A percentile compares a stretch with the other conserved stretches of the same genome.
phyloP scores from a whole-genome alignment of 2,797 vertebrate genomes.

The Pseudochromis fuscus region DNA sequence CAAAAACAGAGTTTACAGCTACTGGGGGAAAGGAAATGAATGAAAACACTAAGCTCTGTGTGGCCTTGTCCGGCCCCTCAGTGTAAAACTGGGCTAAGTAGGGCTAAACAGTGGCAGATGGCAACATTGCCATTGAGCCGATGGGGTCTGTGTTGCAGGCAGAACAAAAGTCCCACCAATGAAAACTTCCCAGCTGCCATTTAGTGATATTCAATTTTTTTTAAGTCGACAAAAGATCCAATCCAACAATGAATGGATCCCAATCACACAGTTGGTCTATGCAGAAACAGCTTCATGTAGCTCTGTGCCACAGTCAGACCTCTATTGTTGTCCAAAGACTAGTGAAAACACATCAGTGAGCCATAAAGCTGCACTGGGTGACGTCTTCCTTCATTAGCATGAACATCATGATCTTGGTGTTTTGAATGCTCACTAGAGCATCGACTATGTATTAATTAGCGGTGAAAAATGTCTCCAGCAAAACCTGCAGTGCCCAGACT shows the following conservation, averaged over 20 bases:
- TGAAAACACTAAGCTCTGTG: conserved; percentile 41
- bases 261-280: neutral
- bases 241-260: neutral
- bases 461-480: neutral
- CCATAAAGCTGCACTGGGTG: neutral
- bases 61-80: conserved; percentile 9
- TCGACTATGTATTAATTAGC: neutral
- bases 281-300: too few species aligned
- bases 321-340: neutral
- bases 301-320: neutral
- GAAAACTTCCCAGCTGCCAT: conserved; percentile 4
- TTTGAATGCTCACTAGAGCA: neutral
- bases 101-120: conserved; percentile 74
- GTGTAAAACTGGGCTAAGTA: conserved; percentile 73
- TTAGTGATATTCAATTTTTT: neutral
- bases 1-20: neutral
- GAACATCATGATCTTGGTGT: neutral
- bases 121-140: conserved; percentile 44
- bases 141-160: conserved; percentile 14
- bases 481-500: neutral
- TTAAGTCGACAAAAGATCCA: neutral
- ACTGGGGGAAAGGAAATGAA: conserved; percentile 22
- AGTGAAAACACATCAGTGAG: neutral
- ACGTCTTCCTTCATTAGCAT: neutral
- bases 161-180: conserved; percentile 7